Evolutionary conservation across 2,888 invertebrate genomes (phyloP).

Genomic region (Platypus cylindrus): DNA sequence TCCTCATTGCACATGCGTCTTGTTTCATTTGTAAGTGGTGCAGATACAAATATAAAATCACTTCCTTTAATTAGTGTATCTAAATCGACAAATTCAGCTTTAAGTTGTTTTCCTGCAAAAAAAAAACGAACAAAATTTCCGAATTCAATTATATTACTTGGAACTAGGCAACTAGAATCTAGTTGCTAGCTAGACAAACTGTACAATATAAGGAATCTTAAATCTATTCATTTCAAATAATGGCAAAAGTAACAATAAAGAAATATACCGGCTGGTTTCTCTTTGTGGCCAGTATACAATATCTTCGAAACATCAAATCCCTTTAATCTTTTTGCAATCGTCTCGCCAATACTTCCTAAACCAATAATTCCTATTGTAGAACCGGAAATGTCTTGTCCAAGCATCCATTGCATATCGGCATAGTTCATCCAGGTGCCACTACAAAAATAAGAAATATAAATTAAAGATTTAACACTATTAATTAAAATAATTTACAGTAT

Average conservation of each 20-base stretch:
- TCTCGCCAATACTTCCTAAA: slow-evolving; percentile 67
- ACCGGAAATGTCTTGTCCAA: slow-evolving; percentile 64
- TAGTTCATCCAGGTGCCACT: slow-evolving; percentile 47
- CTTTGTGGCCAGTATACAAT: slow-evolving; percentile 60
- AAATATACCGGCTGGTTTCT: slow-evolving; percentile 48
- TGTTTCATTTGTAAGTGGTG: slow-evolving; percentile 57
- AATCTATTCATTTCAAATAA: neutral
- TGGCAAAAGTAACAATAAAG: no score
- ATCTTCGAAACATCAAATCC: slow-evolving; percentile 61
- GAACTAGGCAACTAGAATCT: no score
- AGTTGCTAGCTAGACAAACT: no score
- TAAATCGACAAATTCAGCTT: slow-evolving; percentile 51
- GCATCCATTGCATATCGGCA: slow-evolving; percentile 58
- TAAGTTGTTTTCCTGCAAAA: slow-evolving; percentile 37
- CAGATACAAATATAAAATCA: slow-evolving; percentile 61
- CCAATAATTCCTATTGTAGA: slow-evolving; percentile 77
- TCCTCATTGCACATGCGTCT: slow-evolving; percentile 53
- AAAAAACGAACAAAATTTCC: slow-evolving; percentile 10
- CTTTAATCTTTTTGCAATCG: slow-evolving; percentile 55
- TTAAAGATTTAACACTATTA: no score
- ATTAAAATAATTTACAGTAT: no score
- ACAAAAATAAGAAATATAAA: slow-evolving; percentile 7
- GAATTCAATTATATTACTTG: neutral
- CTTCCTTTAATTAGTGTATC: slow-evolving; percentile 54
- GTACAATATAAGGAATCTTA: no score